Evolutionary conservation across 2,888 invertebrate species (phyloP).

Genomic region (Willowsia nigromaculata): DNA sequence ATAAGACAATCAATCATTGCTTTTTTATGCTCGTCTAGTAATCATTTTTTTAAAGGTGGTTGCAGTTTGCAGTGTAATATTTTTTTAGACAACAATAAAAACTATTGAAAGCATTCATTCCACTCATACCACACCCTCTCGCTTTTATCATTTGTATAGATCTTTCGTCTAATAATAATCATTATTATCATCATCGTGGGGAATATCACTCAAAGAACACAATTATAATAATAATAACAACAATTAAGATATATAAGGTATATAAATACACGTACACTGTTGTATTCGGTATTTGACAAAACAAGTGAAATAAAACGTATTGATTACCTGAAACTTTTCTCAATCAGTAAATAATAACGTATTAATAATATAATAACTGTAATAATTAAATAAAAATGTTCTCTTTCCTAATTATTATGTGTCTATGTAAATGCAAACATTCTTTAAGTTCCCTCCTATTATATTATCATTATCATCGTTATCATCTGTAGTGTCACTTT

Average conservation of each 20-base stretch:
- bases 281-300: constrained; percentile 2
- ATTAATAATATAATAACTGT: constrained; percentile 1
- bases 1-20: not conserved
- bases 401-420: constrained; percentile 36
- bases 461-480: not conserved
- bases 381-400: not conserved
- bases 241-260: constrained; percentile 12
- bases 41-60: not conserved
- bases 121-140: constrained; percentile 19
- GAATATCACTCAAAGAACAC: constrained; percentile 73
- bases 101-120: not conserved
- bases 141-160: not conserved
- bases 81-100: not conserved
- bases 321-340: constrained; percentile 41
- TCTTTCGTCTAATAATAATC: constrained; percentile 39
- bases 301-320: constrained; percentile 51
- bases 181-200: constrained; percentile 69
- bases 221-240: constrained; percentile 54
- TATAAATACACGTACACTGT: not conserved
- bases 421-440: constrained; percentile 71
- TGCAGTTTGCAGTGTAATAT: not conserved
- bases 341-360: not conserved
- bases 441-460: constrained; percentile 60
- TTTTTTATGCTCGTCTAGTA: too few species aligned
- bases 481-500: not conserved